These are phyloP conservation scores for Vireo griseus DNA, from an alignment of 2,797 vertebrate genomes.

Conservation along the genomic window DNA sequence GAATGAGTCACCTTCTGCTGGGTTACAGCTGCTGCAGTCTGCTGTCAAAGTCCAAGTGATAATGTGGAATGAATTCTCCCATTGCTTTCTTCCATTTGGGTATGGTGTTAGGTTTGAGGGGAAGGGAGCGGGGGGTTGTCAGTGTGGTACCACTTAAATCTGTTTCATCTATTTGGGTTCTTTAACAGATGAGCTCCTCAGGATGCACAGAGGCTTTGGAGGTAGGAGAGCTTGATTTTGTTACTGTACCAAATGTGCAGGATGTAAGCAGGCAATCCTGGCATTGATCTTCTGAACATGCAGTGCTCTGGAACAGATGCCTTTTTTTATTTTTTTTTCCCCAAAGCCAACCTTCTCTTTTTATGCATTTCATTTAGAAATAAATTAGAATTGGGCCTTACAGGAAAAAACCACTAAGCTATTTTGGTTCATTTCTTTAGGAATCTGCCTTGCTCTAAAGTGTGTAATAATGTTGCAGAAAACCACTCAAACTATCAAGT, in stretches of 20 bases:
- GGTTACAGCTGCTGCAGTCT: neutral
- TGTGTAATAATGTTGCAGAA: neutral
- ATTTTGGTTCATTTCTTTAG: neutral
- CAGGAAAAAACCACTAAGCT: neutral
- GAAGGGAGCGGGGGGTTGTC: neutral
- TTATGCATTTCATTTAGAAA: neutral
- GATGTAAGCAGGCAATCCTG: neutral
- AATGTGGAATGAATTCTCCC: neutral
- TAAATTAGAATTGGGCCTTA: neutral
- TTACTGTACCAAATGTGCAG: neutral
- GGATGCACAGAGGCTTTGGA: neutral
- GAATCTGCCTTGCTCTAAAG: neutral
- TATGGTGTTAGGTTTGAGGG: neutral
- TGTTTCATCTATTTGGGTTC: neutral
- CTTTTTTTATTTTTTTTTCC: neutral
- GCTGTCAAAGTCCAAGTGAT: neutral
- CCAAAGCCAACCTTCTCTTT: neutral
- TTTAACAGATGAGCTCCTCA: neutral
- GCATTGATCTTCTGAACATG: neutral
- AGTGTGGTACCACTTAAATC: neutral
- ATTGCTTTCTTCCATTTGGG: neutral
- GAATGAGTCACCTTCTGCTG: conserved; percentile 2
- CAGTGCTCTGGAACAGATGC: neutral
- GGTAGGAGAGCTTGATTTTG: neutral
- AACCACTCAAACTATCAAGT: neutral